Percentiles rank a stretch among this genome's conserved stretches.
Conservation (phyloP, 2,888 invertebrate species). For the Trissonchulus sp. region DNA sequence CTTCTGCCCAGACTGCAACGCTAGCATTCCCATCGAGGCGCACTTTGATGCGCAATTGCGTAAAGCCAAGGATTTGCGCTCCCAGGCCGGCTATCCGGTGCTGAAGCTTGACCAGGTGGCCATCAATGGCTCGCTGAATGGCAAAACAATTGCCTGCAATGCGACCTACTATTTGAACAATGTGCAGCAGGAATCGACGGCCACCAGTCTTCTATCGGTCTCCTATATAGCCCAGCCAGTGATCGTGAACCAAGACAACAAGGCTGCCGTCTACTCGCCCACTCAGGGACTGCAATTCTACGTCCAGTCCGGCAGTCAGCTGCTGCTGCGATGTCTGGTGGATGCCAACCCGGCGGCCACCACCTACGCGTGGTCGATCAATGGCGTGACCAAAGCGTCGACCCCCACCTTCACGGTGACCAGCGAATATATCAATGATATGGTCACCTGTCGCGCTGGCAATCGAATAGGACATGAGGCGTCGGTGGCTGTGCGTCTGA, state of each 20-base stretch:
- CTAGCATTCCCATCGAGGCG: conserved; percentile 10
- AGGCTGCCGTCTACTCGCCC: background rate
- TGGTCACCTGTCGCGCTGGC: background rate
- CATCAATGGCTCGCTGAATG: background rate
- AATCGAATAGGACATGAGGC: no score
- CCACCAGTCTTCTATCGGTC: background rate
- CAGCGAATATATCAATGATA: background rate
- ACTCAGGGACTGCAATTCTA: conserved; percentile 19
- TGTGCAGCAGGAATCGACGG: background rate
- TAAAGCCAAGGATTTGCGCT: background rate
- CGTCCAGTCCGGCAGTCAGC: background rate
- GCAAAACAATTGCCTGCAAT: background rate
- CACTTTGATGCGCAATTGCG: background rate
- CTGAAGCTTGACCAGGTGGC: conserved; percentile 7
- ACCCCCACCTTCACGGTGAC: background rate
- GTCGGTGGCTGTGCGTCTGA: background rate
- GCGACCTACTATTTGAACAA: no score
- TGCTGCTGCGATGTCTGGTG: conserved; percentile 6
- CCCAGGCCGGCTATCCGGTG: conserved; percentile 8
- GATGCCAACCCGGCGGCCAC: conserved; percentile 17
- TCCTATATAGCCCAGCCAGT: conserved; percentile 11
- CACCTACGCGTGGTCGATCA: conserved; percentile 9
- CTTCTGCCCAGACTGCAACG: conserved; percentile 10
- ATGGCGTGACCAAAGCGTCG: background rate
- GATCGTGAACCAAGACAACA: conserved; percentile 9